Evolutionary conservation across 2,113 vertebrate species (phyloP).

Genomic region (Megaceryle maxima): DNA sequence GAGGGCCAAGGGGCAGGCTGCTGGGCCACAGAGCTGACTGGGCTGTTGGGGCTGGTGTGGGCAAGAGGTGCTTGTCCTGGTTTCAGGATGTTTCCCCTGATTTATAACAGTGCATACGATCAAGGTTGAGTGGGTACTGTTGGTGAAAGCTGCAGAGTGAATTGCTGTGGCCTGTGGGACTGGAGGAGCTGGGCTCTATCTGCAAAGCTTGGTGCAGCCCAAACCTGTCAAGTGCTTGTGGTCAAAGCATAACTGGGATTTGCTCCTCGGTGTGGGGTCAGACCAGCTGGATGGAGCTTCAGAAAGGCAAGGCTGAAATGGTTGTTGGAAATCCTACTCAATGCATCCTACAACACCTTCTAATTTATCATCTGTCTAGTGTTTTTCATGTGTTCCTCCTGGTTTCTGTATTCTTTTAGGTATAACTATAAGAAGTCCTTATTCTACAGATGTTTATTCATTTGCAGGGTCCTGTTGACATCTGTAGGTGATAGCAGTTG

Average conservation of each 20-base stretch:
- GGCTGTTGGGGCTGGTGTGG: background rate
- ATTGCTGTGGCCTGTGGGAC: accelerated
- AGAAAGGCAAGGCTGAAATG: background rate
- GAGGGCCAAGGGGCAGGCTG: background rate
- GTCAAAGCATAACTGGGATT: background rate
- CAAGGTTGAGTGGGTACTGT: background rate
- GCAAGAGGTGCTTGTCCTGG: background rate
- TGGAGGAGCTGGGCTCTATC: accelerated
- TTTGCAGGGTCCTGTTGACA: background rate
- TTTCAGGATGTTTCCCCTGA: background rate
- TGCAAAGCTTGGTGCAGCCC: background rate
- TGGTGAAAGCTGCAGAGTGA: background rate
- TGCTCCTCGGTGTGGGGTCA: accelerated
- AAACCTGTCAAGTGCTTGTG: background rate
- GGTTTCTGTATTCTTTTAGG: background rate
- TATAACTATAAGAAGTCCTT: background rate
- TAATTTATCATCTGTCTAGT: background rate
- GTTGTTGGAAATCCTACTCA: background rate
- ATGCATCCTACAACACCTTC: background rate
- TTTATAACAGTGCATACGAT: accelerated
- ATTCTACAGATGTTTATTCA: background rate
- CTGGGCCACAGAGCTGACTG: background rate
- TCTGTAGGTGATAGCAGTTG: background rate
- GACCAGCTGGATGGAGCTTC: accelerated
- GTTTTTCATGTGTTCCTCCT: background rate